These are phyloP conservation scores for Saccopteryx leptura DNA, from an alignment of 2,113 vertebrate genomes.

Conservation along the genomic window DNA sequence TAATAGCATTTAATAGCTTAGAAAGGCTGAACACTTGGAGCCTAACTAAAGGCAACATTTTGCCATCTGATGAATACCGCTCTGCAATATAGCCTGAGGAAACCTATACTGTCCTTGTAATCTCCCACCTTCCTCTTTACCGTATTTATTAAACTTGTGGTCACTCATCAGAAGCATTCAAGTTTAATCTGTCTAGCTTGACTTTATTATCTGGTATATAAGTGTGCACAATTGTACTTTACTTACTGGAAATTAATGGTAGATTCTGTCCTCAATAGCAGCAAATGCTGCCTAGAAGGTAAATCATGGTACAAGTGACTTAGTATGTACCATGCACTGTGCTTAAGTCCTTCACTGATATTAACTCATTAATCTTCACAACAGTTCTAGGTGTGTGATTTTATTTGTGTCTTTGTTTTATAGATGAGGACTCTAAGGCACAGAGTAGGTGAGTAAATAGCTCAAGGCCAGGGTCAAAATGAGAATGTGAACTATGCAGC, in stretches of 20 bases:
- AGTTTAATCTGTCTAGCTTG: slow-evolving; percentile 44
- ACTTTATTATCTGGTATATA: not conserved
- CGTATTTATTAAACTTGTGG: not conserved
- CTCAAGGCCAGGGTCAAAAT: not conserved
- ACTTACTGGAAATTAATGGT: not conserved
- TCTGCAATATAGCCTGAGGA: not conserved
- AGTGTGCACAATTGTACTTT: not conserved
- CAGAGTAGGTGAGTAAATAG: not conserved
- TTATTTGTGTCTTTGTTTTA: not conserved
- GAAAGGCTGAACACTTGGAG: not conserved
- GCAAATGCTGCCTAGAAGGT: not conserved
- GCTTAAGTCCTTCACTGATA: not conserved
- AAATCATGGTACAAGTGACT: not conserved
- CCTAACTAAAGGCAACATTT: not conserved
- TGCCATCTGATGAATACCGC: not conserved
- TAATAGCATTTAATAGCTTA: slow-evolving; percentile 27
- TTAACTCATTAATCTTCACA: not conserved
- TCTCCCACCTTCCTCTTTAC: not conserved
- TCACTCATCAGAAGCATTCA: not conserved
- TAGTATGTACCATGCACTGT: not conserved
- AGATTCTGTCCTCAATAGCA: not conserved
- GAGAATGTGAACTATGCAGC: not conserved
- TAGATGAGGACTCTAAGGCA: not conserved
- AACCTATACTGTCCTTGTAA: not conserved
- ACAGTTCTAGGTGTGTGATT: not conserved